Base-by-base conservation (phyloP, 2,797 vertebrate species). In the Hemitrygon akajei region DNA sequence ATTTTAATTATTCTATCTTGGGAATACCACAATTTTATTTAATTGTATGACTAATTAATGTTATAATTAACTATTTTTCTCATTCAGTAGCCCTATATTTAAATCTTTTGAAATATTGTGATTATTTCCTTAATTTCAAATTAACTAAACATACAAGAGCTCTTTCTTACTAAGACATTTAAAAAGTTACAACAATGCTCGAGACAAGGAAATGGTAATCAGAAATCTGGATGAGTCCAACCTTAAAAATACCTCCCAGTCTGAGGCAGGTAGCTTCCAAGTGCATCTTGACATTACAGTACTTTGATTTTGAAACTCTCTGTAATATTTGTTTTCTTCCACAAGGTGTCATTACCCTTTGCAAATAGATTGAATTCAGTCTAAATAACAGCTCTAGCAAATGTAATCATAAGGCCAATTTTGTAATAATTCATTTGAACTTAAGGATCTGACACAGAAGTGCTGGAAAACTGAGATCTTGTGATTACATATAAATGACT, bases 321-420 rank as follows among this genome's bases (percentile, higher is more conserved):
- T 93, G 91, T n/a, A 93, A 40, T 75, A 76, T 93, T 93, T 93
- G 76, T 76, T 93, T 75, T 76, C 25, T 75, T 73, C 91, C 91
- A 93, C 40, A 75, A 93, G 71, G 91, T 75, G 91, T 93, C 91
- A 93, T 75, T 40, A n/a, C 76, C 34, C 25, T 93, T 93, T 93
- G 40, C 40, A 76, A 76, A 75, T 75, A n/a, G 18, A 47, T 58
- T 1, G 25, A 93, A 76, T 76, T 0, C 10, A 73, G 34, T 92
- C 14, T 18, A 30, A 25, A 47, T 56, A 75, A 11, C 10, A 92
- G 0, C 10, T 71, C 69, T 73, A 10, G 40, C 30, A 25, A 37
- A 30, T 1, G 7, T 47, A 75, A 92, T 69, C 86, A 69, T 30
- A 22, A 60, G 7, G 9, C 16, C 66, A 60, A 18, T 12, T 60